Base-by-base conservation (phyloP, 2,888 invertebrate species). In the Galeopsomyia nigrocyanea region DNA sequence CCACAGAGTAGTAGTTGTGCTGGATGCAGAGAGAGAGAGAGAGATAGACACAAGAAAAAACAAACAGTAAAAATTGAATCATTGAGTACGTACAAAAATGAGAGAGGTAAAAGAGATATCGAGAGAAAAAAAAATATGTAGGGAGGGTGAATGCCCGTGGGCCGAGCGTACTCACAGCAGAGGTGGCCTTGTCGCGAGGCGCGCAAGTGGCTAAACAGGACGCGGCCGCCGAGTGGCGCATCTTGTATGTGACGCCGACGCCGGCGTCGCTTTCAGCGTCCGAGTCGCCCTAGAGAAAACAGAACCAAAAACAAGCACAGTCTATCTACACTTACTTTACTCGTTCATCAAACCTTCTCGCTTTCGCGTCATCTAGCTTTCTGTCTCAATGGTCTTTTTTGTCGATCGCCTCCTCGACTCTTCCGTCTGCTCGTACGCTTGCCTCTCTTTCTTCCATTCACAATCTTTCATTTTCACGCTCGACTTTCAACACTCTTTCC, bases 211-310 rank as follows among this genome's bases (percentile, higher is more conserved):
- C 85, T 78, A 86, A 84, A 79, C 86, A 86, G 77, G 86, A 85
- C 76, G 85, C 84, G 77, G 86, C 84, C 79, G 86, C 84, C 79
- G 86, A 86, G 82, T 83, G 84, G 80, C 86, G 86, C 78, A 84
- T 80, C 82, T 91, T 91, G 88, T 92, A 92, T 81, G 92, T 92
- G 79, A 92, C 91, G 87, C 92, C 92, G 87, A 90, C 90, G 81
- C 89, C 89, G 82, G 88, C 84, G 81, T 90, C 89, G 81, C 85
- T 86, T 80, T 86, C 86, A 72, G 82, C 85, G 77, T 86, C 86
- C 75, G 86, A 86, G 80, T 86, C 85, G 79, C 81, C 85, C 86
- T 86, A 84, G 79, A 64, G 68, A 71, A 66, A 73, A 71, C 58
- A 72, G 80, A 82, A 79, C 81, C 80, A 77, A 82, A 84, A 75